phyloP scores from a whole-genome alignment of 2,113 vertebrate genomes.

The Oryzias curvinotus region DNA sequence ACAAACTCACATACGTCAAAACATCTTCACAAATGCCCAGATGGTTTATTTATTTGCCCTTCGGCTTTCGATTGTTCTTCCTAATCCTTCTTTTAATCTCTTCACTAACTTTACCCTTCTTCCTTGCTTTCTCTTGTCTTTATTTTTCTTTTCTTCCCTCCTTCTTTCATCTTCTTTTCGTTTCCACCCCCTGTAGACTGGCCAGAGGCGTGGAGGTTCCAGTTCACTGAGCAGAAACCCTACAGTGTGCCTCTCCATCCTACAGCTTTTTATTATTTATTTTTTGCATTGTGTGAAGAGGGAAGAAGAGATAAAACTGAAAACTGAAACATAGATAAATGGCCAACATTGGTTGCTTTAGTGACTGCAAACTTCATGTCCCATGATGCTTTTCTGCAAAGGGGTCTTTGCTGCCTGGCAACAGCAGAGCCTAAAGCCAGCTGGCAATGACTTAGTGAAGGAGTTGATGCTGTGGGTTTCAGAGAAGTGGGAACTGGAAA shows the following conservation, averaged over 20 bases:
- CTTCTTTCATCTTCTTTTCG: conserved; percentile 11
- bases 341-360: conserved; percentile 12
- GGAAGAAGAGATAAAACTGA: conserved; percentile 11
- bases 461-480: neutral
- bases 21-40: neutral
- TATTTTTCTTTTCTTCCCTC: conserved; percentile 25
- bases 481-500: conserved; percentile 1
- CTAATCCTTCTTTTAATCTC: conserved; percentile 37
- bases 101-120: conserved; percentile 40
- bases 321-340: conserved; percentile 16
- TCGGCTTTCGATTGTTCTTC: conserved; percentile 8
- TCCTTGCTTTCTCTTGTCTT: conserved; percentile 27
- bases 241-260: conserved; percentile 57
- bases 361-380: conserved; percentile 41
- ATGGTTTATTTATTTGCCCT: neutral
- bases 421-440: conserved; percentile 10
- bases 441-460: conserved; percentile 1
- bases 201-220: conserved; percentile 68
- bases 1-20: conserved; percentile 4
- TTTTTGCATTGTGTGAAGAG: conserved; percentile 27
- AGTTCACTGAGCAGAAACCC: conserved; percentile 64
- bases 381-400: conserved; percentile 27
- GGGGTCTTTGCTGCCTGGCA: conserved; percentile 28
- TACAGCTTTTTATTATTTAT: conserved; percentile 36
- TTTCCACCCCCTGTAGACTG: conserved; percentile 53